Evolutionary conservation across 2,888 invertebrate genomes (phyloP), one percentile per base, ranked within the genome.

Genomic region (Macropis europaea): DNA sequence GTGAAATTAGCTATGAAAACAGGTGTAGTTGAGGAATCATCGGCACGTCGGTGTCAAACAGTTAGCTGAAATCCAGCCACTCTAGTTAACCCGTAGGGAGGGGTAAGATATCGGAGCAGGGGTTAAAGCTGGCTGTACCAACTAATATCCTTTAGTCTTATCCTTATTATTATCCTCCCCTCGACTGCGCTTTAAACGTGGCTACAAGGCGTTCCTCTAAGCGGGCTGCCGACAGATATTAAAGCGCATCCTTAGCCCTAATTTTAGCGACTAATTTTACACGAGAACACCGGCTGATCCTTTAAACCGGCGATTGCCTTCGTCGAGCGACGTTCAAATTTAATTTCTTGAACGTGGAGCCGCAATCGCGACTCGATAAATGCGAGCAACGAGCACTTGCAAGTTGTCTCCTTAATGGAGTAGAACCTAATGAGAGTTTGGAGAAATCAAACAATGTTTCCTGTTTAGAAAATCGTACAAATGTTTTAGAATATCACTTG

Each of bases 121-220:
- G 54, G 66, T 43, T 42, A 56, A 43, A 66, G 72, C 62, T 69
- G 83, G 79, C 84, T 82, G 82, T 84, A 79, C 83, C 83, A 85
- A 87, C 86, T 88, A 88, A 88, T 88, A 87, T 87, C 87, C 80
- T 83, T 87, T 81, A 85, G 84, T 88, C 87, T 88, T 86, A 87
- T 87, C 87, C 87, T 87, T 85, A 86, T 88, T 87, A 87, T 88
- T 85, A 85, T 84, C 79, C 81, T 76, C 75, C 83, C 82, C 83
- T 82, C 67, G 73, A 73, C 81, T 77, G 70, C 76, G 63, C 70
- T 72, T 76, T 72, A 69, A 73, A 54, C 70, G 63, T 42, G 77
- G 57, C 72, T 68, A 70, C 68, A 53, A 70, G 68, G 57, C 72
- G 76, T 76, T 76, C 74, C 77, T 57, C 38, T 68, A 79, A 79